phyloP scores from a whole-genome alignment of 2,113 vertebrate species.

The Scophthalmus maximus region DNA sequence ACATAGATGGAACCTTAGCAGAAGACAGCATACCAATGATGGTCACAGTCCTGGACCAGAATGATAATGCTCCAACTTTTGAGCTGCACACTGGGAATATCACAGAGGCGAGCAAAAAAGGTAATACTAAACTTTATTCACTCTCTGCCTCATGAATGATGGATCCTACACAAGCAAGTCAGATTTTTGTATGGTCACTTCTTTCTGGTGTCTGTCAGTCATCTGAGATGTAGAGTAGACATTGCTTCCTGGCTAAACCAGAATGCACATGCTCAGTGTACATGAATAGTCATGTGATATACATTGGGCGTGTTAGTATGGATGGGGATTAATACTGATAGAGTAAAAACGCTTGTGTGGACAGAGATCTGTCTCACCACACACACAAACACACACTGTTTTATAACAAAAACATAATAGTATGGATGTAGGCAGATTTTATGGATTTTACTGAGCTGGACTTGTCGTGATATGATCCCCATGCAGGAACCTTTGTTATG shows the following conservation, averaged over 20 bases:
- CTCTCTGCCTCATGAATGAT: neutral
- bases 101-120: slow-evolving; percentile 68
- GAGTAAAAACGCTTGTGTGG: too few species aligned
- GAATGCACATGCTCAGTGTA: too few species aligned
- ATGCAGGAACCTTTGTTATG: slow-evolving; percentile 74
- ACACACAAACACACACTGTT: too few species aligned
- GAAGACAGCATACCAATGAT: slow-evolving; percentile 67
- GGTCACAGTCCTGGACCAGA: slow-evolving; percentile 70
- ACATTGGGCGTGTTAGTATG: too few species aligned
- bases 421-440: too few species aligned
- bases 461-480: slow-evolving; percentile 27
- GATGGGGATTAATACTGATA: too few species aligned
- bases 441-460: neutral
- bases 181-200: neutral
- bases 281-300: too few species aligned
- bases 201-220: neutral
- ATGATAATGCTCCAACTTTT: slow-evolving; percentile 77
- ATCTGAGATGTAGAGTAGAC: too few species aligned
- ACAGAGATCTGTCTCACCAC: too few species aligned
- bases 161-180: too few species aligned
- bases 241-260: too few species aligned
- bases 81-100: slow-evolving; percentile 54
- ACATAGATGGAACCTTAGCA: slow-evolving; percentile 48
- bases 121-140: slow-evolving; percentile 32
- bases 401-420: too few species aligned